Percentiles rank a stretch among this genome's conserved stretches.
phyloP scores from a whole-genome alignment of 2,797 vertebrate genomes.

The Moxostoma hubbsi region DNA sequence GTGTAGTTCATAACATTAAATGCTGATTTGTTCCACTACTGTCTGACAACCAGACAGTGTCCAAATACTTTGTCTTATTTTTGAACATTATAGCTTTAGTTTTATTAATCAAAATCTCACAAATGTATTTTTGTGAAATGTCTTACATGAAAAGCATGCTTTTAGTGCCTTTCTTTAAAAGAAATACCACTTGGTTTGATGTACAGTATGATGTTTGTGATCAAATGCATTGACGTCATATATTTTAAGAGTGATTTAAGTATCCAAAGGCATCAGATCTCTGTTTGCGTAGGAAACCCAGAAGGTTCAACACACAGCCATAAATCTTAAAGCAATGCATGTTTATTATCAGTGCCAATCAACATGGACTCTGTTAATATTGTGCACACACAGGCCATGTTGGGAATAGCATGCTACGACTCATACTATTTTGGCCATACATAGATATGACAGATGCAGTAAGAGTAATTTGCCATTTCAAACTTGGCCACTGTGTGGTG shows the following conservation, averaged over 20 bases:
- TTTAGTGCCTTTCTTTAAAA: neutral
- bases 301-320: conserved; percentile 53
- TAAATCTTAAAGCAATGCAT: conserved; percentile 41
- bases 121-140: neutral
- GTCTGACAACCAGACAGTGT: neutral
- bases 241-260: neutral
- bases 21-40: neutral
- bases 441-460: conserved; percentile 2
- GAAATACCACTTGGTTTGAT: neutral
- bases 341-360: conserved; percentile 53
- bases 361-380: conserved; percentile 56
- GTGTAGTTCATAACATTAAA: too few relatives aligned
- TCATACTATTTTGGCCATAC: too few relatives aligned
- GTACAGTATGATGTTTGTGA: neutral
- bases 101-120: neutral
- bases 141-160: neutral
- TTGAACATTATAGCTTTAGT: neutral
- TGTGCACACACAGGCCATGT: too few relatives aligned
- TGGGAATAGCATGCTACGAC: too few relatives aligned
- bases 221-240: neutral
- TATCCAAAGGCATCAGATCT: neutral
- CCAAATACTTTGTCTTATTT: neutral
- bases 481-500: neutral
- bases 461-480: conserved; percentile 43
- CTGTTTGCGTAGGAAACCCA: conserved; percentile 34